These are phyloP conservation scores for Callionymus lyra DNA, from an alignment of 2,113 vertebrate genomes.

Conservation along the genomic window DNA sequence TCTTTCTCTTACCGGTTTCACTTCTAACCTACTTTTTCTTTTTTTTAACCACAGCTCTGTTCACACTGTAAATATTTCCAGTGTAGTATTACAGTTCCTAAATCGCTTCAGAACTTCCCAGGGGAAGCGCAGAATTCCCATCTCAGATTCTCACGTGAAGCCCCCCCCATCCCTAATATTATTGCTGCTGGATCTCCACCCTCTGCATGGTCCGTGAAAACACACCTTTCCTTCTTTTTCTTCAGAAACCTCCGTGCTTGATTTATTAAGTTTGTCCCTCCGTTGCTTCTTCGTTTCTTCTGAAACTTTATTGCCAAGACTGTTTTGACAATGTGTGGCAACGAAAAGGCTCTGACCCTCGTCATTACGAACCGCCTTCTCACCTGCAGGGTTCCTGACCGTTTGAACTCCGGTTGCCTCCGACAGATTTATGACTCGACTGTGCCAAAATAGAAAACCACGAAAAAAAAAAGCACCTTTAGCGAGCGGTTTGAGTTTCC, in stretches of 20 bases:
- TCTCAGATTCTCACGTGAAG: constrained; percentile 44
- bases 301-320: neutral
- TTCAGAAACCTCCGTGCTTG: neutral
- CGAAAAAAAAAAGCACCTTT: constrained; percentile 28
- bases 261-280: neutral
- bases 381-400: constrained; percentile 48
- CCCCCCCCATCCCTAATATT: constrained; percentile 43
- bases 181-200: constrained; percentile 35
- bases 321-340: constrained; percentile 32
- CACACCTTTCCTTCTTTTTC: constrained; percentile 22
- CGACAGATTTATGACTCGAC: constrained; percentile 43
- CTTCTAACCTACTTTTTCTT: constrained; percentile 19
- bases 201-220: constrained; percentile 23
- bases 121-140: constrained; percentile 48
- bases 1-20: neutral
- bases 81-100: constrained; percentile 46
- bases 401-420: constrained; percentile 36
- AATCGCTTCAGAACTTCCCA: constrained; percentile 34
- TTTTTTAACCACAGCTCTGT: constrained; percentile 29
- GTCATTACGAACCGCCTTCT: constrained; percentile 24
- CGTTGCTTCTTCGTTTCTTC: constrained; percentile 7
- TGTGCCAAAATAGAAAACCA: constrained; percentile 16
- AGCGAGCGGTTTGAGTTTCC: constrained; percentile 2
- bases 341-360: constrained; percentile 18
- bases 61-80: constrained; percentile 59